Evolutionary conservation across 92 coral and sea anemone species (phyloP).

Genomic region (Zoanthus sociatus): DNA sequence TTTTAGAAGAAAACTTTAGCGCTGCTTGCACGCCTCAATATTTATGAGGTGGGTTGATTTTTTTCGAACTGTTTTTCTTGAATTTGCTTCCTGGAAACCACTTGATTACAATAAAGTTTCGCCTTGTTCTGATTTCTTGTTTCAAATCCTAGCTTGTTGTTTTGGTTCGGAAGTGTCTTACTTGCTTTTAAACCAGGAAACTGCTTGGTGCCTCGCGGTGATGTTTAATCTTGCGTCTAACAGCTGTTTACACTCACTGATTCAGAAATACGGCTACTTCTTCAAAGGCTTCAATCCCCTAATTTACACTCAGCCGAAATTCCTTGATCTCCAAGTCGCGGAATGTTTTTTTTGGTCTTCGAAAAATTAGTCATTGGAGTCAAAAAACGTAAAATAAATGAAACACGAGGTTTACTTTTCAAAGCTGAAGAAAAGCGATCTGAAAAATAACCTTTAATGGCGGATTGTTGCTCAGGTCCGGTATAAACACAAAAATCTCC

Average conservation of each 20-base stretch:
- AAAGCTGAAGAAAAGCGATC: background rate
- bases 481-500: slow-evolving; percentile 6
- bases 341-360: slow-evolving; percentile 5
- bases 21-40: slow-evolving; percentile 15
- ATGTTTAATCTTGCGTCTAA: slow-evolving; percentile 7
- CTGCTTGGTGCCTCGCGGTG: background rate
- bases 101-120: background rate
- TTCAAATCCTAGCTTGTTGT: background rate
- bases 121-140: background rate
- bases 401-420: background rate
- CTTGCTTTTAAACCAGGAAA: background rate
- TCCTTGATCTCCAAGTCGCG: slow-evolving; percentile 29
- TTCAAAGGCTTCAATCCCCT: background rate
- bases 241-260: slow-evolving; percentile 30
- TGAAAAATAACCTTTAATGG: slow-evolving; percentile 29
- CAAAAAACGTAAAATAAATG: background rate
- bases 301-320: background rate
- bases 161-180: background rate
- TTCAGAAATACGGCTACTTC: background rate
- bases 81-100: slow-evolving; percentile 13
- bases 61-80: slow-evolving; percentile 1
- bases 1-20: background rate
- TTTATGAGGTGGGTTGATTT: slow-evolving; percentile 14
- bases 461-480: slow-evolving; percentile 9
- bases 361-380: background rate